phyloP scores from a whole-genome alignment of 2,888 invertebrate genomes.

The Periphyllus acericola region DNA sequence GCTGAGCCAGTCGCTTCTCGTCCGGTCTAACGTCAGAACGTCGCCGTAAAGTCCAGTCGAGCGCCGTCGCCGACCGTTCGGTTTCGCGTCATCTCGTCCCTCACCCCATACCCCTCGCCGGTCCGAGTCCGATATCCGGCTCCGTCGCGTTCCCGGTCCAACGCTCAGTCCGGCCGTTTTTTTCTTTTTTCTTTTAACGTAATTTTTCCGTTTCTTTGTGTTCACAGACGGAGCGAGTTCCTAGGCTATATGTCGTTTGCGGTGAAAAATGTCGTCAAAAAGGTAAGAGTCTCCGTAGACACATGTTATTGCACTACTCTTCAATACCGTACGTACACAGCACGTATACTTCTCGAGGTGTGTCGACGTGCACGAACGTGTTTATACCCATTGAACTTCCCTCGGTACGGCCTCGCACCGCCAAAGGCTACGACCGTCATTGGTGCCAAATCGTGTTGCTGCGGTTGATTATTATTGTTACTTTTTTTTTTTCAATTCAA shows the following conservation, averaged over 20 bases:
- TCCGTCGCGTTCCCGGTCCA: no score
- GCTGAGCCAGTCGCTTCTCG: conserved; percentile 29
- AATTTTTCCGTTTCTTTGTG: conserved; percentile 65
- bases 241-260: conserved; percentile 94
- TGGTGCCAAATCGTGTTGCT: not conserved
- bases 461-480: not conserved
- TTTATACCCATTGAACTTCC: not conserved
- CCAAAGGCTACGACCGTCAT: not conserved
- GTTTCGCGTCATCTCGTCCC: not conserved
- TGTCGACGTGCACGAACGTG: not conserved
- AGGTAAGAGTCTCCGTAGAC: no score
- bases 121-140: not conserved
- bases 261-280: conserved; percentile 81
- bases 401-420: not conserved
- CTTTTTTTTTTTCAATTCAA: not conserved
- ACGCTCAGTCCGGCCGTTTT: not conserved
- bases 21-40: conserved; percentile 30
- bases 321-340: not conserved
- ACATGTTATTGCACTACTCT: not conserved
- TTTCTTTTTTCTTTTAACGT: conserved; percentile 66
- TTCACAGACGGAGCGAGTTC: conserved; percentile 88
- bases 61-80: not conserved
- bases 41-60: not conserved
- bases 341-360: not conserved
- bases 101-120: not conserved